These are phyloP conservation scores for Menidia menidia DNA, from an alignment of 2,797 vertebrate genomes.

Conservation along the genomic window DNA sequence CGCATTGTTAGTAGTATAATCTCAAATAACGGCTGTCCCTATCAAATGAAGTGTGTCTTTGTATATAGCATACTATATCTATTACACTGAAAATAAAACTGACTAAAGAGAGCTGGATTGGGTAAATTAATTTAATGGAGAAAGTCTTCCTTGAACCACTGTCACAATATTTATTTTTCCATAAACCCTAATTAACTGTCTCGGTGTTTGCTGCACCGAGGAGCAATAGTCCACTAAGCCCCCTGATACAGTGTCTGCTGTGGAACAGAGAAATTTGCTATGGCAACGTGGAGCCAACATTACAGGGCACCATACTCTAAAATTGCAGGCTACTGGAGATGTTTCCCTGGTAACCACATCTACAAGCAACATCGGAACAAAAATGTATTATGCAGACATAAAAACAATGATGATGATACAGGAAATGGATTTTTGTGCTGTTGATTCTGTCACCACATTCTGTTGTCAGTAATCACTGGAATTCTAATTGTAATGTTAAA, in stretches of 20 bases:
- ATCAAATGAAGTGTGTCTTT: neutral
- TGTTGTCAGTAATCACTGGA: neutral
- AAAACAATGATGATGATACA: slow-evolving; percentile 48
- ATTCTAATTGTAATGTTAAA: slow-evolving; percentile 19
- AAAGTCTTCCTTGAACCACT: slow-evolving; percentile 49
- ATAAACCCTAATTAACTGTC: slow-evolving; percentile 70
- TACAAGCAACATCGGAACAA: slow-evolving; percentile 68
- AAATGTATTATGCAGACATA: slow-evolving; percentile 52
- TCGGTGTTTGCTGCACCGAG: slow-evolving; percentile 57
- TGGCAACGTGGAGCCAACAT: slow-evolving; percentile 73
- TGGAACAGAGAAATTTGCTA: slow-evolving; percentile 67
- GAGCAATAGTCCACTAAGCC: slow-evolving; percentile 59
- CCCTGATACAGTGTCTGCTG: slow-evolving; percentile 45
- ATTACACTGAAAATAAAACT: slow-evolving; percentile 20
- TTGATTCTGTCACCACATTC: neutral
- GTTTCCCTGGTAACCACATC: slow-evolving; percentile 84
- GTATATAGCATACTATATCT: slow-evolving; percentile 13
- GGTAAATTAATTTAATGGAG: slow-evolving; percentile 41
- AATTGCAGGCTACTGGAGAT: slow-evolving; percentile 78
- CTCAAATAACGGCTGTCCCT: neutral
- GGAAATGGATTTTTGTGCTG: slow-evolving; percentile 4
- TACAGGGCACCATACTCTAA: slow-evolving; percentile 73
- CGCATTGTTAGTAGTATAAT: neutral
- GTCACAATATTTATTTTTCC: slow-evolving; percentile 71
- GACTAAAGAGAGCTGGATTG: slow-evolving; percentile 31